phyloP scores from a whole-genome alignment of 2,797 vertebrate genomes.

The Oceanodroma leucorhoa region DNA sequence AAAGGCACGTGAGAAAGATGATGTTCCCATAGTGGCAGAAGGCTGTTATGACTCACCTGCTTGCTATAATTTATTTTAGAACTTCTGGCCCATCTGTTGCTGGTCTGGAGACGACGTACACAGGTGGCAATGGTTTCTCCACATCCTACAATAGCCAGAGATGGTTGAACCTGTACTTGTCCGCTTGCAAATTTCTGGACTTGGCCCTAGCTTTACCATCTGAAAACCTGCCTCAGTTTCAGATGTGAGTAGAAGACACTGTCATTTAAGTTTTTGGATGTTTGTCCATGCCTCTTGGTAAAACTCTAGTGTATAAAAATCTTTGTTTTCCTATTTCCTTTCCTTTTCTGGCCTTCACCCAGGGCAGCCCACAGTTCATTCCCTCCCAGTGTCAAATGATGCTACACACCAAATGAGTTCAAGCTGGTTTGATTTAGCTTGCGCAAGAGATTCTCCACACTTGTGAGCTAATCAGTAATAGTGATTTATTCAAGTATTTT shows the following conservation, averaged over 20 bases:
- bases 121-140: conserved; percentile 96
- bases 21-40: neutral
- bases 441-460: neutral
- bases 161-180: conserved; percentile 97
- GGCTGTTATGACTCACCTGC: neutral
- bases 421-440: neutral
- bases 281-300: neutral
- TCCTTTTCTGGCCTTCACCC: neutral
- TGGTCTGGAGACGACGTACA: conserved; percentile 95
- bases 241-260: conserved; percentile 87
- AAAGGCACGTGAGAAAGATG: neutral
- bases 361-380: neutral
- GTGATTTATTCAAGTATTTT: neutral
- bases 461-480: neutral
- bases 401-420: neutral
- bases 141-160: conserved; percentile 99
- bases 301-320: neutral
- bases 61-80: conserved; percentile 69
- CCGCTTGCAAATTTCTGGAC: conserved; percentile 98
- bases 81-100: conserved; percentile 95
- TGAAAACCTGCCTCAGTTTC: conserved; percentile 97
- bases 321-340: neutral
- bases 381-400: neutral
- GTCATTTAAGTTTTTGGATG: neutral
- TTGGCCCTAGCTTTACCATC: conserved; percentile 94